Evolutionary conservation across 2,888 invertebrate species (phyloP).

Genomic region (Chirona hameri): DNA sequence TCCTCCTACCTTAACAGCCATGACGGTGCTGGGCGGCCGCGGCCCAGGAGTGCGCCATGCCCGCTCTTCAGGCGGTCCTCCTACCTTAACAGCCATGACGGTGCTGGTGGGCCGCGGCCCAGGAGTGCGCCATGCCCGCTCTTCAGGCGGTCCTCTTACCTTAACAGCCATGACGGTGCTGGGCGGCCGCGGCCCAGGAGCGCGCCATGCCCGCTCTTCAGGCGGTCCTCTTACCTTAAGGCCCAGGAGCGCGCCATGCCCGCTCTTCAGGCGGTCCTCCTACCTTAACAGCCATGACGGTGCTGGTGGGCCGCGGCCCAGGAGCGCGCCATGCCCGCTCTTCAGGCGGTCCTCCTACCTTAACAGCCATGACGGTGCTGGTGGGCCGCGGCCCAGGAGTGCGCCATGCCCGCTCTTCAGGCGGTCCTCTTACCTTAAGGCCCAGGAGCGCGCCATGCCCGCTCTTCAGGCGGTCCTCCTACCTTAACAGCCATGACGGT

Average conservation of each 20-base stretch:
- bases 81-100: conserved; percentile 94
- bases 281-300: conserved; percentile 96
- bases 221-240: conserved; percentile 64
- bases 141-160: conserved; percentile 51
- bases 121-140: too few species aligned
- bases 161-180: conserved; percentile 97
- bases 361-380: conserved; percentile 94
- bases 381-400: too few species aligned
- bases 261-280: conserved; percentile 33
- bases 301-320: conserved; percentile 88
- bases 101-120: conserved; percentile 83
- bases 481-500: conserved; percentile 98
- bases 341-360: conserved; percentile 55
- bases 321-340: conserved; percentile 84
- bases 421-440: conserved; percentile 65
- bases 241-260: too few species aligned
- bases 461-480: conserved; percentile 39
- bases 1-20: conserved; percentile 85
- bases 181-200: conserved; percentile 86
- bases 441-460: too few species aligned
- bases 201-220: conserved; percentile 75
- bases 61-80: conserved; percentile 10
- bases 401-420: too few species aligned
- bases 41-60: too few species aligned
- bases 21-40: conserved; percentile 84